Evolutionary conservation across 2,888 invertebrate genomes (phyloP).

Genomic region (Brachylomia viminalis): DNA sequence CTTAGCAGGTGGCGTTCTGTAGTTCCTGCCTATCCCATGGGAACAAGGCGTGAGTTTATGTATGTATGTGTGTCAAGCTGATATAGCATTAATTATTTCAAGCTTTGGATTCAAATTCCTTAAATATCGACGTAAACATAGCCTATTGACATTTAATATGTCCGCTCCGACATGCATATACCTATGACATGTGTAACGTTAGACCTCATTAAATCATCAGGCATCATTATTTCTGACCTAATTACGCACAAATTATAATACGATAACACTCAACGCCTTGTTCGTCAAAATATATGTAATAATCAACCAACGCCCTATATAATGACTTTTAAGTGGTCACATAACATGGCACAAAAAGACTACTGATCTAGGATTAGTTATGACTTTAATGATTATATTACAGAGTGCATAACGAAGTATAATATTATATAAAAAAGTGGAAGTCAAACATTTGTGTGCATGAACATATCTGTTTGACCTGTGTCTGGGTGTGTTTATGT

Average conservation of each 20-base stretch:
- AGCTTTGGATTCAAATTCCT: not conserved
- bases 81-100: not conserved
- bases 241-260: conserved; percentile 12
- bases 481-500: no score
- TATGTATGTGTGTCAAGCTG: not conserved
- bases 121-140: not conserved
- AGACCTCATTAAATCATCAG: not conserved
- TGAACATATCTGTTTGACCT: no score
- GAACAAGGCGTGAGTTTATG: no score
- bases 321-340: conserved; percentile 9
- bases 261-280: not conserved
- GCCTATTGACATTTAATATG: not conserved
- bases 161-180: not conserved
- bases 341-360: not conserved
- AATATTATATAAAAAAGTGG: no score
- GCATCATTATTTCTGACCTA: conserved; percentile 18
- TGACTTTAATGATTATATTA: not conserved
- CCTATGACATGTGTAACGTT: no score
- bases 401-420: not conserved
- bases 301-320: no score
- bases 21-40: no score
- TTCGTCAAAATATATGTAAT: not conserved
- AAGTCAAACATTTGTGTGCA: no score
- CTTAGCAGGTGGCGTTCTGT: no score
- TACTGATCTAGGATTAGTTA: not conserved